Evolutionary conservation across 35 echinoderm and acorn worm species (phyloP).

Genomic region (Eucidaris tribuloides): DNA sequence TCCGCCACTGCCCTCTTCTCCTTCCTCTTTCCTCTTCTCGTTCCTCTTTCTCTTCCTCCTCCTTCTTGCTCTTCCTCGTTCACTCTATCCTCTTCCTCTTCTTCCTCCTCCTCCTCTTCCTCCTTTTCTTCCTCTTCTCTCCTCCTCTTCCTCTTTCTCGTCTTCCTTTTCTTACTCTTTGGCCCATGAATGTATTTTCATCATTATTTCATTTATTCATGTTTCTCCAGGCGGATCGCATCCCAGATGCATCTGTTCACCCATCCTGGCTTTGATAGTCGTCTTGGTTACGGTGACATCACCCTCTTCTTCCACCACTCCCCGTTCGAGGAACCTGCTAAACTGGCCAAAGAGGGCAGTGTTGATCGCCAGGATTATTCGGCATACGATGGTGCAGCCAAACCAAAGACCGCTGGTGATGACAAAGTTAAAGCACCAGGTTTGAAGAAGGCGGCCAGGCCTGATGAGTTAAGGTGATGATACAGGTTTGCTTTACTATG

Average conservation of each 20-base stretch:
- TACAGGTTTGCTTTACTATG: too few relatives aligned
- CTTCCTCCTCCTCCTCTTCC: too few relatives aligned
- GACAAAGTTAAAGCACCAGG: constrained; percentile 18
- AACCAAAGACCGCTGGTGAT: constrained; percentile 18
- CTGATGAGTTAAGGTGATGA: constrained; percentile 56
- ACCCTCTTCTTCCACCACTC: constrained; percentile 92
- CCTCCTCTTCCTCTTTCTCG: too few relatives aligned
- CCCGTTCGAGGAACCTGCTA: constrained; percentile 34
- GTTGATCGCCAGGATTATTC: constrained; percentile 6
- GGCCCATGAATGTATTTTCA: too few relatives aligned
- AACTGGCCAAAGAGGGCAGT: constrained; percentile 34
- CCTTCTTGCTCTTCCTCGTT: too few relatives aligned
- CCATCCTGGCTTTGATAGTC: constrained; percentile 87
- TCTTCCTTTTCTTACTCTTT: too few relatives aligned
- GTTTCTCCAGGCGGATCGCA: constrained; percentile 48
- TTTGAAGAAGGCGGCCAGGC: constrained; percentile 34
- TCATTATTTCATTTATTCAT: too few relatives aligned
- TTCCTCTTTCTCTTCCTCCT: too few relatives aligned
- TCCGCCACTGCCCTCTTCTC: too few relatives aligned
- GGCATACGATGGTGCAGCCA: constrained; percentile 25
- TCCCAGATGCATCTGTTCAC: constrained; percentile 75
- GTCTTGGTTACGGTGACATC: constrained; percentile 86
- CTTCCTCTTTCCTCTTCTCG: too few relatives aligned
- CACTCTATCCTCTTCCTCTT: too few relatives aligned
- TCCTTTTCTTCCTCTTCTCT: too few relatives aligned